phyloP scores from a whole-genome alignment of 1,140 invertebrate species.

The Zophobas morio region DNA sequence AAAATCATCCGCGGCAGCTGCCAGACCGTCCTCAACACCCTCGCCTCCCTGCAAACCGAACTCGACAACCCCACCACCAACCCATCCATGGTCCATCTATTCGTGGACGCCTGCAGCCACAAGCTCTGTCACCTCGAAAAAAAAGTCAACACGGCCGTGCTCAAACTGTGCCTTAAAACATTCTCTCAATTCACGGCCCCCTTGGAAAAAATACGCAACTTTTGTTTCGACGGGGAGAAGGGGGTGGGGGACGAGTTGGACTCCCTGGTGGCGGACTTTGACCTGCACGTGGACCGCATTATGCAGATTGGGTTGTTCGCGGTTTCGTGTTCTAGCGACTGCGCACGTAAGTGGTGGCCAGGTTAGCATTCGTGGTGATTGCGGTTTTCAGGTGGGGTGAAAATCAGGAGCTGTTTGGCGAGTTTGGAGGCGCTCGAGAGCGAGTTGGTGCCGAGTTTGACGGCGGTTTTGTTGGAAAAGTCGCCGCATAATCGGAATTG shows the following conservation, averaged over 20 bases:
- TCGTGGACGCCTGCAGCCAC: conserved; percentile 56
- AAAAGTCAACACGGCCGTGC: conserved; percentile 61
- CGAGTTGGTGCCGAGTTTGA: conserved; percentile 75
- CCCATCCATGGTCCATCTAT: conserved; percentile 58
- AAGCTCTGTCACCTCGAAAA: conserved; percentile 62
- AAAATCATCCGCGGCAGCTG: conserved; percentile 61
- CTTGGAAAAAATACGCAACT: conserved; percentile 56
- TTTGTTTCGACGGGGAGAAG: conserved; percentile 53
- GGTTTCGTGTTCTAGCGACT: conserved; percentile 76
- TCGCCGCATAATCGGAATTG: conserved; percentile 66
- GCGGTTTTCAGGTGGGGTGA: conserved; percentile 70
- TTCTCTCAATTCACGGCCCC: conserved; percentile 58
- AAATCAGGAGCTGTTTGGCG: conserved; percentile 75
- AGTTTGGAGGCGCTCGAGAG: conserved; percentile 77
- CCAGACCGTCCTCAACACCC: conserved; percentile 55
- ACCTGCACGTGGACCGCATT: conserved; percentile 76
- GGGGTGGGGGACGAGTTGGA: conserved; percentile 52
- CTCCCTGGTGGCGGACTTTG: conserved; percentile 73
- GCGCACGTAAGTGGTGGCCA: conserved; percentile 50
- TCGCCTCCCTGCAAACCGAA: conserved; percentile 56
- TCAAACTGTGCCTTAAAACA: conserved; percentile 59
- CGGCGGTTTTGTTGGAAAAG: conserved; percentile 68
- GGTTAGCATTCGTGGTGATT: conserved; percentile 9
- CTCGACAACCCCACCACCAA: conserved; percentile 50
- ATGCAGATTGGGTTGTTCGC: conserved; percentile 79